Conservation (phyloP, 2,888 invertebrate species). For the Apomyelois bistriatella region DNA sequence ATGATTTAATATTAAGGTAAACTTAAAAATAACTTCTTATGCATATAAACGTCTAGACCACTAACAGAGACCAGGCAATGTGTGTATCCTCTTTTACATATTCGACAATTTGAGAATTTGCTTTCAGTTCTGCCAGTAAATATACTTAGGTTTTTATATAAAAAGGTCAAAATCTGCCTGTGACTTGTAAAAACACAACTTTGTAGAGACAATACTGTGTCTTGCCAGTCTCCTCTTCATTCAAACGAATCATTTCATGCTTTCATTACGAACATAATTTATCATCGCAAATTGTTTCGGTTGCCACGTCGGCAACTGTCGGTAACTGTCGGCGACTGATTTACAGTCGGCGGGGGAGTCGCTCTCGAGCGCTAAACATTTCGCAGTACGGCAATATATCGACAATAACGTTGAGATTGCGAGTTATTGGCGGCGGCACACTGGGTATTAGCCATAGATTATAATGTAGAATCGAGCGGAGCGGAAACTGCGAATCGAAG, state of each 20-base stretch:
- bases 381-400: not conserved
- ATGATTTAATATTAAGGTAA: no score
- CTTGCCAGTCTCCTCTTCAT: no score
- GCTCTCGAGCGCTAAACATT: not conserved
- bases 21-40: no score
- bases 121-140: no score
- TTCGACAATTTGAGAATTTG: no score
- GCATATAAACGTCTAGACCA: no score
- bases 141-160: no score
- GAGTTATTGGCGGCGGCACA: not conserved
- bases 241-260: not conserved
- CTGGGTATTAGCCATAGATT: not conserved
- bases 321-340: constrained; percentile 1
- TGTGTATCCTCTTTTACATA: no score
- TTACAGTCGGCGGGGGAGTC: not conserved
- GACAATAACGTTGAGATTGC: not conserved
- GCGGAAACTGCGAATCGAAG: not conserved
- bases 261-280: constrained; percentile 1
- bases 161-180: no score
- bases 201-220: no score
- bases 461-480: not conserved
- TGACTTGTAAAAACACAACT: no score
- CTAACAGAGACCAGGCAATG: no score
- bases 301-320: not conserved
- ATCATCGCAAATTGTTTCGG: not conserved